Evolutionary conservation across 1,140 invertebrate species (phyloP), one percentile per base, ranked within the genome.

Genomic region (Trichonephila clavata): DNA sequence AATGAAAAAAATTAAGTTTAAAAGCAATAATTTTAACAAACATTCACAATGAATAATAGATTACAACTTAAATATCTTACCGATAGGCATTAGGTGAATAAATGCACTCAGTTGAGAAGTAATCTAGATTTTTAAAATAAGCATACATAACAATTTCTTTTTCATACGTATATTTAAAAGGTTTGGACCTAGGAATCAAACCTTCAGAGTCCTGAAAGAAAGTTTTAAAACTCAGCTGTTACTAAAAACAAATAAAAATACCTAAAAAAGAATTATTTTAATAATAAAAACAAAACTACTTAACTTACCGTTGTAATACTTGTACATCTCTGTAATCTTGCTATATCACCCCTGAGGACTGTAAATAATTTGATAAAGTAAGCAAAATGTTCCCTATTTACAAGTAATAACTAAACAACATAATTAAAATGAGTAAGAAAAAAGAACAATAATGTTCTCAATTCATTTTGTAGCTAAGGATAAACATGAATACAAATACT

Each of bases 81-180:
- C 96, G 95, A 95, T 99, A 99, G 0, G 99, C 99, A 97, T 99
- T 99, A 27, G 99, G 99, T 21, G 99, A 98, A 96, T 99, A 99
- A 65, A 99, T 97, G 96, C 99, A 99, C 96, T 99, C 99, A 0
- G 99, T 99, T 16, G 99, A 99, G 96, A 99, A 99, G 95, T 99
- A 99, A 68, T 99, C 97, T n/a, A 99, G 96, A 95, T 98, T 98
- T 95, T 99, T 99, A 95, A 98, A 99, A 96, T 99, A 98, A 2
- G 99, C 99, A 96, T 99, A 99, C 98, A 99, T 99, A 0, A 99
- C 99, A 95, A 99, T 99, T 96, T 99, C 99, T 95, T 99, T 99
- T 96, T 99, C 99, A 96, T 99, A 99, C 6, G 98, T 98, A 95
- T 99, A 99, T 96, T 99, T 99, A 39, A 99, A 97, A 10, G 99